Evolutionary conservation across 2,888 invertebrate genomes (phyloP).

Genomic region (Acleris emargana): DNA sequence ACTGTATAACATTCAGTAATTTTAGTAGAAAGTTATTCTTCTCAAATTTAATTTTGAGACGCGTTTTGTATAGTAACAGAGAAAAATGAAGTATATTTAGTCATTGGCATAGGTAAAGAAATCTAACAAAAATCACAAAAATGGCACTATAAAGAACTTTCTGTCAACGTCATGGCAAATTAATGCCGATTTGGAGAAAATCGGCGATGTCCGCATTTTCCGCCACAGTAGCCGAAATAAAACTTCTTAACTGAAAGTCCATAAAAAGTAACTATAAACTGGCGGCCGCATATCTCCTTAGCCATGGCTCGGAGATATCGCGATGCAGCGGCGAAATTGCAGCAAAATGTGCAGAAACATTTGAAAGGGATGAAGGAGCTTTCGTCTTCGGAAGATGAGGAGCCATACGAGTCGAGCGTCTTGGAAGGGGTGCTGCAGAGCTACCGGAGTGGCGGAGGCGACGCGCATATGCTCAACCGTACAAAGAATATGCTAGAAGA

Average conservation of each 20-base stretch:
- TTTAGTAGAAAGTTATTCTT: too few relatives aligned
- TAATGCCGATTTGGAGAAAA: conserved; percentile 43
- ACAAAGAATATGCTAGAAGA: conserved; percentile 91
- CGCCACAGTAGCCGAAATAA: conserved; percentile 4
- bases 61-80: too few relatives aligned
- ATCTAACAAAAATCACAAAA: too few relatives aligned
- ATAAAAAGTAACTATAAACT: background rate
- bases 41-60: too few relatives aligned
- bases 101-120: too few relatives aligned
- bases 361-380: conserved; percentile 71
- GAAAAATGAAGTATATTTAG: too few relatives aligned
- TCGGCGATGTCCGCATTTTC: conserved; percentile 30
- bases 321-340: conserved; percentile 75
- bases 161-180: conserved; percentile 44
- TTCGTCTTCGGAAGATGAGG: conserved; percentile 86
- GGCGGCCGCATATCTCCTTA: conserved; percentile 7
- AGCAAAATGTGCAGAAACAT: conserved; percentile 75
- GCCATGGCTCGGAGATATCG: conserved; percentile 72
- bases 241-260: conserved; percentile 10
- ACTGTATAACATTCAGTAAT: too few relatives aligned
- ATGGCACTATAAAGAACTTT: conserved; percentile 28
- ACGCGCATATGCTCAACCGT: conserved; percentile 64
- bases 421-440: conserved; percentile 96
- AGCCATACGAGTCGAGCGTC: conserved; percentile 98
- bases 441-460: conserved; percentile 87